A percentile compares a stretch with the other conserved stretches of the same genome.
These are phyloP conservation scores for Solenopsis fugax DNA, from an alignment of 1,140 invertebrate species.

Conservation along the genomic window DNA sequence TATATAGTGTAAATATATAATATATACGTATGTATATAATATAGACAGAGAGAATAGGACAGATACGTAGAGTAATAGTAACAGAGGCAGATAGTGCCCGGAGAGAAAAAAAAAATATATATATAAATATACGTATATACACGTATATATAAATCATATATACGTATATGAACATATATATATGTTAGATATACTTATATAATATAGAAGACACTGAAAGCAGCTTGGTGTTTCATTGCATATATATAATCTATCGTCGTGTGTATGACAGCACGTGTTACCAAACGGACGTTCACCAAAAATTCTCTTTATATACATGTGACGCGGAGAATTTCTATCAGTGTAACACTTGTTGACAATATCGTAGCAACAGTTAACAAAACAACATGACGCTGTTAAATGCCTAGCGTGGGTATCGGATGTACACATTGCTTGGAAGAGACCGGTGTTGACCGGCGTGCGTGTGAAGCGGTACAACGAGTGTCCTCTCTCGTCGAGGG, in stretches of 20 bases:
- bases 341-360: slow-evolving; percentile 35
- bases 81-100: slow-evolving; percentile 83
- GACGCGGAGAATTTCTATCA: slow-evolving; percentile 29
- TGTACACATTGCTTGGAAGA: neutral
- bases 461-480: slow-evolving; percentile 47
- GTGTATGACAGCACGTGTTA: slow-evolving; percentile 78
- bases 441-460: slow-evolving; percentile 10
- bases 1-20: slow-evolving; percentile 76
- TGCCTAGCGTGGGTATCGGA: slow-evolving; percentile 33
- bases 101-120: slow-evolving; percentile 80
- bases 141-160: slow-evolving; percentile 64
- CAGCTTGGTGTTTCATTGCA: slow-evolving; percentile 85
- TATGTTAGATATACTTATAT: slow-evolving; percentile 78
- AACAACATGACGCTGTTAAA: slow-evolving; percentile 24
- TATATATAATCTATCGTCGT: slow-evolving; percentile 74
- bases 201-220: slow-evolving; percentile 86
- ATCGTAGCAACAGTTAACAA: slow-evolving; percentile 28
- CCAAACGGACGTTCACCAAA: slow-evolving; percentile 36
- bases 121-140: slow-evolving; percentile 70
- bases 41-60: slow-evolving; percentile 81
- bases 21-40: slow-evolving; percentile 77
- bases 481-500: neutral
- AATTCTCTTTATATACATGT: slow-evolving; percentile 40
- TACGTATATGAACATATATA: slow-evolving; percentile 67
- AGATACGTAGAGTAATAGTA: slow-evolving; percentile 82